phyloP scores from a whole-genome alignment of 2,113 vertebrate genomes.

The Vulpes vulpes region DNA sequence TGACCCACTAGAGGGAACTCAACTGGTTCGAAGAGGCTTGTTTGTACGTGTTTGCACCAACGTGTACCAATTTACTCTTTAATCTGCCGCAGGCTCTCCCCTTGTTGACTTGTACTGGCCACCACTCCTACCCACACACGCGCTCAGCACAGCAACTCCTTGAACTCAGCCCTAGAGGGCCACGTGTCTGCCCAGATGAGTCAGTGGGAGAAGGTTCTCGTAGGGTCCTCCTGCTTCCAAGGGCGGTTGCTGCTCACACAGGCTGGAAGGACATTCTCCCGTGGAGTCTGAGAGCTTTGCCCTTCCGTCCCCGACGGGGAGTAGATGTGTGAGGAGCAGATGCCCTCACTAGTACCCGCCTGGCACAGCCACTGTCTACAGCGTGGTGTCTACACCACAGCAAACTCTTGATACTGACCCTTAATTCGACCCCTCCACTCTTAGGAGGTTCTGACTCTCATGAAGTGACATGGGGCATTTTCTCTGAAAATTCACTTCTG shows the following conservation, averaged over 20 bases:
- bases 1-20: background rate
- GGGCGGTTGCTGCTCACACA: background rate
- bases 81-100: background rate
- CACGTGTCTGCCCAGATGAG: background rate
- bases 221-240: background rate
- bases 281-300: background rate
- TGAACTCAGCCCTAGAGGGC: background rate
- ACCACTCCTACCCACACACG: background rate
- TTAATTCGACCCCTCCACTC: background rate
- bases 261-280: background rate
- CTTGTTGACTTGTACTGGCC: background rate
- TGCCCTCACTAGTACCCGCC: background rate
- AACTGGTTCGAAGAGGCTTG: background rate
- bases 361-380: background rate
- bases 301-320: background rate
- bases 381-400: background rate
- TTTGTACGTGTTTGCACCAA: background rate
- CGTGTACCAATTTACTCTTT: background rate
- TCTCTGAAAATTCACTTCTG: slow-evolving; percentile 1
- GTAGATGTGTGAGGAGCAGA: background rate
- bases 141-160: background rate
- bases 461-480: background rate
- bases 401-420: background rate
- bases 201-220: background rate
- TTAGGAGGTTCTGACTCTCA: background rate